Evolutionary conservation across 2,797 vertebrate genomes (phyloP).

Genomic region (Crenichthys baileyi): DNA sequence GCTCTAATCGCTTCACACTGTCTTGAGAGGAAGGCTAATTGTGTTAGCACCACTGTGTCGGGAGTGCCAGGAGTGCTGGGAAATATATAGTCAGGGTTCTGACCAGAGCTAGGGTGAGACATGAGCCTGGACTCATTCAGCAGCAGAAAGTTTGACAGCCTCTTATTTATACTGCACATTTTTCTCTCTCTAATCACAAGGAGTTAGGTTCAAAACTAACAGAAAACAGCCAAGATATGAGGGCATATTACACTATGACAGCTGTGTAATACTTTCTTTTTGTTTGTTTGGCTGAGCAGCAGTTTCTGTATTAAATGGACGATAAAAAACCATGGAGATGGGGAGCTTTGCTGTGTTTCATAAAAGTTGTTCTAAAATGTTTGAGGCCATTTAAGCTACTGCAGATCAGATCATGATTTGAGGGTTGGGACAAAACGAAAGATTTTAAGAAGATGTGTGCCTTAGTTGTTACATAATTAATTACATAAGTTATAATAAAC

Average conservation of each 20-base stretch:
- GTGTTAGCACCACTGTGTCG: slow-evolving; percentile 52
- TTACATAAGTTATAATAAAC: not conserved
- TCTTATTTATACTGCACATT: slow-evolving; percentile 25
- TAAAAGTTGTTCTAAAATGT: slow-evolving; percentile 29
- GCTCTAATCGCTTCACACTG: slow-evolving; percentile 64
- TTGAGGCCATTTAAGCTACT: slow-evolving; percentile 16
- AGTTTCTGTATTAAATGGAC: slow-evolving; percentile 16
- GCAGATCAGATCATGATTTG: not conserved
- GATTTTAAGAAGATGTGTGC: not conserved
- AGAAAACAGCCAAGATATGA: slow-evolving; percentile 10
- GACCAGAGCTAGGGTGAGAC: slow-evolving; percentile 23
- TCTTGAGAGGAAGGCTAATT: slow-evolving; percentile 57
- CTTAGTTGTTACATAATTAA: not conserved
- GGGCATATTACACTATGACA: slow-evolving; percentile 8
- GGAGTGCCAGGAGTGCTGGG: slow-evolving; percentile 31
- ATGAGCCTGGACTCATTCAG: slow-evolving; percentile 51
- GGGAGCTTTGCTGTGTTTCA: slow-evolving; percentile 13
- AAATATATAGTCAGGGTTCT: slow-evolving; percentile 40
- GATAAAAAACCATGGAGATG: slow-evolving; percentile 9
- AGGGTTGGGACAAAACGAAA: not conserved
- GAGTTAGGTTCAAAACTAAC: slow-evolving; percentile 15
- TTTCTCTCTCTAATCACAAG: slow-evolving; percentile 23
- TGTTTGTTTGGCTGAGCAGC: slow-evolving; percentile 17
- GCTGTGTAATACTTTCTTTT: slow-evolving; percentile 6
- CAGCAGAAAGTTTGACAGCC: slow-evolving; percentile 33